Evolutionary conservation across 2,797 vertebrate genomes (phyloP).

Genomic region (Chaetophractus vellerosus): DNA sequence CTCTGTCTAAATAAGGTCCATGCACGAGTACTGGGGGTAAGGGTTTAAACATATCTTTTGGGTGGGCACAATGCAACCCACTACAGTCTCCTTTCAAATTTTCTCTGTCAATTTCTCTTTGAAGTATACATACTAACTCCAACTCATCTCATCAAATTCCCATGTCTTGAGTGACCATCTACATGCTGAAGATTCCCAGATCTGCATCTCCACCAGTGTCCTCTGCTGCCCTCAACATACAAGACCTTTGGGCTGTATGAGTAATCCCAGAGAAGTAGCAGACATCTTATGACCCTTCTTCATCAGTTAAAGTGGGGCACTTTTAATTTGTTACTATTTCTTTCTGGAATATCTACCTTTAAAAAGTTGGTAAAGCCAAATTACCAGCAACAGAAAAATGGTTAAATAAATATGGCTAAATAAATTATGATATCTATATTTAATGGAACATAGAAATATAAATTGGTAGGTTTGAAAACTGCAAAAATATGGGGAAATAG

Average conservation of each 20-base stretch:
- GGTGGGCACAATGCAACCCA: too few relatives aligned
- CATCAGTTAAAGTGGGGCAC: not conserved
- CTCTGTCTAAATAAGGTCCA: too few relatives aligned
- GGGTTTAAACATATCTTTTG: too few relatives aligned
- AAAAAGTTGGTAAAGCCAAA: constrained; percentile 39
- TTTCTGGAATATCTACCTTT: not conserved
- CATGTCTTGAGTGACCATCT: not conserved
- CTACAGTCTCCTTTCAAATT: not conserved
- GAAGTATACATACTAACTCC: not conserved
- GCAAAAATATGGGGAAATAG: constrained; percentile 6
- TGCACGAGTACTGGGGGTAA: too few relatives aligned
- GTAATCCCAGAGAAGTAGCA: not conserved
- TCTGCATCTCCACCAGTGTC: not conserved
- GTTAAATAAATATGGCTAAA: not conserved
- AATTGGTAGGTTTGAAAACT: constrained; percentile 23
- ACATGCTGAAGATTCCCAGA: not conserved
- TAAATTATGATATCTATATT: not conserved
- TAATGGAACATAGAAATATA: constrained; percentile 23
- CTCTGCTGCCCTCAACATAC: not conserved
- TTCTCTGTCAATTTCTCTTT: not conserved
- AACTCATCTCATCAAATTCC: not conserved
- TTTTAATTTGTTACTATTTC: not conserved
- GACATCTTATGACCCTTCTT: not conserved
- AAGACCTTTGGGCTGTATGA: not conserved
- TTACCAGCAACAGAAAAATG: constrained; percentile 16